Base-by-base conservation (phyloP, 2,888 invertebrate species). In the Drosophila kuntzei region DNA sequence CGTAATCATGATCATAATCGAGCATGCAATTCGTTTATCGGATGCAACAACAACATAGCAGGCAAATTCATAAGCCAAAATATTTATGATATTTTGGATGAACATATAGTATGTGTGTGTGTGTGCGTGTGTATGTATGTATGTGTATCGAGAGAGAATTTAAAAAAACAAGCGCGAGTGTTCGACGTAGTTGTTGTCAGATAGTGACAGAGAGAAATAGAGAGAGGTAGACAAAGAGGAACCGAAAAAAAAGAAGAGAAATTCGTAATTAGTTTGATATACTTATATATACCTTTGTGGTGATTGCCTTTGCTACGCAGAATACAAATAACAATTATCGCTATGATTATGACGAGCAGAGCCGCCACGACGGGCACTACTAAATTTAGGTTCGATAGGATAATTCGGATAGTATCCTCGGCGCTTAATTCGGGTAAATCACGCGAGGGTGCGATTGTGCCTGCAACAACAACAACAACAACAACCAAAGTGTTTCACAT, bases 301-400 rank as follows among this genome's bases (percentile, higher is more conserved):
- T 95, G 95, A 92, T 95, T 95, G 93, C 96, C 95, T 92, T 96
- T 95, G 91, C 97, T 96, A 90, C 96, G 95, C 88, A 97, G 95
- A 90, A 97, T 96, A 95, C 97, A 97, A 92, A 98, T 97, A 92
- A 98, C 97, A 92, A 97, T 95, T 92, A 98, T 95, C 90, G 98
- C 98, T 93, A 98, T 96, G 92, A 98, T 96, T 93, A 98, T 96
- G 93, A 98, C 97, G 91, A 98, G 95, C 88, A 97, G 94, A 89
- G 97, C 97, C 82, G 97, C 97, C 92, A 97, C 96, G 89, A 98
- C 96, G 62, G 98, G 98, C 90, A 98, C 97, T 93, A 98, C 96
- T 91, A 98, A 95, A 94, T 97, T 97, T 92, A 98, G 95, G 93
- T 98, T 97, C 90, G 96, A 95, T 93, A 97, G 95, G 93, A 97